phyloP scores from a whole-genome alignment of 1,140 invertebrate genomes.

The Lordiphosa mommai region DNA sequence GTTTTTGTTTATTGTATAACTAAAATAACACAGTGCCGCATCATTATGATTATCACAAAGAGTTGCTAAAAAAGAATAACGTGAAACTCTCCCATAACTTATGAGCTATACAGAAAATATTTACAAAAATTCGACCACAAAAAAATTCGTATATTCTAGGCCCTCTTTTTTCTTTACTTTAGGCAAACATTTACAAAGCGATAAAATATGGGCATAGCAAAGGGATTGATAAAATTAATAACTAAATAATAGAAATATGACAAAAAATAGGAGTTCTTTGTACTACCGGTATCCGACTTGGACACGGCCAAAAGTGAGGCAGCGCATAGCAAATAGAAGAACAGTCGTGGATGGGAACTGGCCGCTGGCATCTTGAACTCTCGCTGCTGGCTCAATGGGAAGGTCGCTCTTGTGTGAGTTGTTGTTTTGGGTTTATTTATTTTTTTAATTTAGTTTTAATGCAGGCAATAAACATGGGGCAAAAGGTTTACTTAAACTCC shows the following conservation, averaged over 20 bases:
- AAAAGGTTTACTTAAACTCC: slow-evolving; percentile 22
- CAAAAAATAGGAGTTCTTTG: slow-evolving; percentile 74
- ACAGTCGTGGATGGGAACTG: slow-evolving; percentile 63
- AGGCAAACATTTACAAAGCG: slow-evolving; percentile 67
- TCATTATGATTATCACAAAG: slow-evolving; percentile 53
- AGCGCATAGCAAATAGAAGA: slow-evolving; percentile 69
- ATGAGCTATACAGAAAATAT: slow-evolving; percentile 18
- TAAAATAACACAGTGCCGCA: slow-evolving; percentile 34
- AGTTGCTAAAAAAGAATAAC: slow-evolving; percentile 12
- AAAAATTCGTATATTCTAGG: slow-evolving; percentile 1
- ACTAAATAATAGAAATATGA: slow-evolving; percentile 76
- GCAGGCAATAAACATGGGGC: background rate
- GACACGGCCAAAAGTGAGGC: slow-evolving; percentile 69
- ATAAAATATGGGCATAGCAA: slow-evolving; percentile 74
- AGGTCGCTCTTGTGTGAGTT: slow-evolving; percentile 27
- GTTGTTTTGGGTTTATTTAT: background rate
- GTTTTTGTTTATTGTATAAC: slow-evolving; percentile 44
- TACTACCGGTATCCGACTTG: slow-evolving; percentile 72
- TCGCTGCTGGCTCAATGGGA: slow-evolving; percentile 8
- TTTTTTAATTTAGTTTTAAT: slow-evolving; percentile 17
- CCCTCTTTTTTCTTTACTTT: slow-evolving; percentile 29
- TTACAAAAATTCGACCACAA: slow-evolving; percentile 31
- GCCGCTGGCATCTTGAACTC: slow-evolving; percentile 60
- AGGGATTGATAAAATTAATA: slow-evolving; percentile 75
- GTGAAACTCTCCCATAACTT: slow-evolving; percentile 16